Conservation (phyloP, 1,140 invertebrate species). For the Zaprionus vittiger region DNA sequence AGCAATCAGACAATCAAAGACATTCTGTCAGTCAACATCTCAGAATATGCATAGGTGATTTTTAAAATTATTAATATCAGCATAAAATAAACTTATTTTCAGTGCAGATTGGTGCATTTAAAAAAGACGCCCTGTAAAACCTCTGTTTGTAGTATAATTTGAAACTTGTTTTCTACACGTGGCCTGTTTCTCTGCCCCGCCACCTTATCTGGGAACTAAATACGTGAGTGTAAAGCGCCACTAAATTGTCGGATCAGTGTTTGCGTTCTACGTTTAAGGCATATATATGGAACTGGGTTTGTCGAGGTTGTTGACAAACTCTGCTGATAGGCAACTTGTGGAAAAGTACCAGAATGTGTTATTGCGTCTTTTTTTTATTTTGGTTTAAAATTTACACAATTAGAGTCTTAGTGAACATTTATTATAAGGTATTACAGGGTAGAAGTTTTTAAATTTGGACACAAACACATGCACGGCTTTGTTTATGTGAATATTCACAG, state of each 20-base stretch:
- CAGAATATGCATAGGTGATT: background rate
- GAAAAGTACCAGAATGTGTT: background rate
- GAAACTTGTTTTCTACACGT: background rate
- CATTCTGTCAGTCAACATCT: background rate
- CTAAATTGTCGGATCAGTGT: background rate
- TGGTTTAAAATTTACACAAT: background rate
- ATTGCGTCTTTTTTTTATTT: background rate
- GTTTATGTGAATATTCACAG: no score
- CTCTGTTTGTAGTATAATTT: background rate
- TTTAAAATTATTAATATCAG: background rate
- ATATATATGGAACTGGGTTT: constrained; percentile 1
- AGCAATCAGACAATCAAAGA: background rate
- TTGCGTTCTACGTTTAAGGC: background rate
- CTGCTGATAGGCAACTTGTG: background rate
- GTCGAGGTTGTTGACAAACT: constrained; percentile 1
- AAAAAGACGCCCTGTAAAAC: background rate
- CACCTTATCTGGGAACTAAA: background rate
- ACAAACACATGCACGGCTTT: no score
- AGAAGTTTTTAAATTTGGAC: background rate
- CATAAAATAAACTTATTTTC: background rate
- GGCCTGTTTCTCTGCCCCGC: background rate
- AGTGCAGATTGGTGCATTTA: background rate
- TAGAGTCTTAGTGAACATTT: background rate
- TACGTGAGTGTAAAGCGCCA: background rate
- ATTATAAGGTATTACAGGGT: background rate